Base-by-base conservation (phyloP, 2,797 vertebrate species). In the Hypotaenidia philippensis region DNA sequence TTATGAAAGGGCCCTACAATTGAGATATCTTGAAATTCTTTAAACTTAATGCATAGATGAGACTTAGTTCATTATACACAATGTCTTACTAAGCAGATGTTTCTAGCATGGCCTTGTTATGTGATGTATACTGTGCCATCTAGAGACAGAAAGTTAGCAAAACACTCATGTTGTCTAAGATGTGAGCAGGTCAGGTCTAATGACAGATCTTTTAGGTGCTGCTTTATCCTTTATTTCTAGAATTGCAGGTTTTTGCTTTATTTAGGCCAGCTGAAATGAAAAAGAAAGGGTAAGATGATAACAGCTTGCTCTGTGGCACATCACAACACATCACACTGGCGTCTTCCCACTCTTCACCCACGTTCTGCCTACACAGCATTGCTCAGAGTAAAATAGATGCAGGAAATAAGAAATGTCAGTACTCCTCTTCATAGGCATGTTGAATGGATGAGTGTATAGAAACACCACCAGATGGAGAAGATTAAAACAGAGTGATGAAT, bases 291-390 rank as follows among this genome's bases (percentile, higher is more conserved):
- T 8, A 53, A 64, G 40, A 47, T 22, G 34, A 26, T 63, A 83
- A 84, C 25, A 86, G 19, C 19, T 85, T 57, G 5, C 23, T 92
- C 31, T 57, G 55, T 22, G 50, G 20, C 22, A 45, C 17, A 36
- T 45, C 71, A 52, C 27, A 70, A 13, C 81, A 10, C n/a, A 45
- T 41, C 61, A 26, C 13, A 1, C 1, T 26, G 26, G 26, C 0
- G 0, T 32, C n/a, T 55, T 69, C 47, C 41, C 0, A 0, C 41
- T 64, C 6, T 2, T 83, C 69, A 83, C 15, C 34, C 16, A 9
- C 0, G 0, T 44, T 68, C 65, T 5, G 3, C 40, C 17, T n/a
- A 13, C n/a, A 8, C 0, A 0, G 5, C 0, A 0, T 32, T 75
- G 26, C 53, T 81, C 23, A 14, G 44, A 21, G 15, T 32, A 38